Percentiles rank a stretch among this genome's conserved stretches.
Conservation (phyloP, 1,140 invertebrate genomes). For the Frieseomelitta varia region DNA sequence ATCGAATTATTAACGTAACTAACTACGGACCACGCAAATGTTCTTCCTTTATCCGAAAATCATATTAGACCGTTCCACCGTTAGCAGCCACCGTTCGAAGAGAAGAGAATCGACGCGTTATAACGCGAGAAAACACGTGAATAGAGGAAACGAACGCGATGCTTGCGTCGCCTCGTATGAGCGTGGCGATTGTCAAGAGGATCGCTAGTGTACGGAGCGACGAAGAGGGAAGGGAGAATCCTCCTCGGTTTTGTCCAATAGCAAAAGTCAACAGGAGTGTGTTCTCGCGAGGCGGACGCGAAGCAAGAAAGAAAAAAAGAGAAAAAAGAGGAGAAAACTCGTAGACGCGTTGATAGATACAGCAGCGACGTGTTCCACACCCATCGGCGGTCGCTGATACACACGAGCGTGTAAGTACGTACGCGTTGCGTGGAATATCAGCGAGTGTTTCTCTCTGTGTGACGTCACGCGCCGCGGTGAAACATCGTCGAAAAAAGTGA, state of each 20-base stretch:
- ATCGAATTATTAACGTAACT: no score
- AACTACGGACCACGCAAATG: no score
- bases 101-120: neutral
- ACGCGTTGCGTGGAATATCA: conserved; percentile 33
- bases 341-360: conserved; percentile 11
- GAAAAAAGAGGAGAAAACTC: no score
- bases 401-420: neutral
- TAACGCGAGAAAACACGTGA: neutral
- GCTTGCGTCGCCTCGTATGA: conserved; percentile 24
- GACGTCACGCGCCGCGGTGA: neutral
- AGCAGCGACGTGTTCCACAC: neutral
- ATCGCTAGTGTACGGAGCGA: neutral
- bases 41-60: neutral
- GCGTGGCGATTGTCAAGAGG: neutral
- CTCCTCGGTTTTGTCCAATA: neutral
- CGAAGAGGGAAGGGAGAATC: neutral
- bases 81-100: neutral
- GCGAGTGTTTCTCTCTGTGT: neutral
- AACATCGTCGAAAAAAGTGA: neutral
- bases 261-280: conserved; percentile 39
- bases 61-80: neutral
- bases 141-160: neutral
- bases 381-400: conserved; percentile 12
- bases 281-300: neutral
- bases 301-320: neutral